phyloP scores from a whole-genome alignment of 64 coral and sea anemone species.

The Actinia tenebrosa region DNA sequence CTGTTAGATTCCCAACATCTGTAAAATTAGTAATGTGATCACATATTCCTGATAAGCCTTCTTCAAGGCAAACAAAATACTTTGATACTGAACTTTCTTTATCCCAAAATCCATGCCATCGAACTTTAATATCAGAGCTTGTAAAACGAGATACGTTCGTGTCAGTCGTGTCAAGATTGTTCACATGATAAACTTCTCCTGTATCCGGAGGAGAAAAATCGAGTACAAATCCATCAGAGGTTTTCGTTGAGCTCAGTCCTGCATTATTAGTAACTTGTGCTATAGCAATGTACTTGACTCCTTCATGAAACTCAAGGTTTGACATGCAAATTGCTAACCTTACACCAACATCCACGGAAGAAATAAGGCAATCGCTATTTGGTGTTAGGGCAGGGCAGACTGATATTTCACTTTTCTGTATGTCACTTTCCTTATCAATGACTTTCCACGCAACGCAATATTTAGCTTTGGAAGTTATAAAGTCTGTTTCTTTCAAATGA shows the following conservation, averaged over 20 bases:
- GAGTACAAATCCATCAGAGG: constrained; percentile 67
- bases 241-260: constrained; percentile 14
- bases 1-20: background rate
- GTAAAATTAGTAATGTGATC: constrained; percentile 25
- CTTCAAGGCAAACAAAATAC: constrained; percentile 72
- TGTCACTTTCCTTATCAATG: constrained; percentile 57
- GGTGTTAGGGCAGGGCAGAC: constrained; percentile 59
- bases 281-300: constrained; percentile 71
- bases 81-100: constrained; percentile 53
- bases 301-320: constrained; percentile 63
- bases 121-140: constrained; percentile 47
- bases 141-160: constrained; percentile 13
- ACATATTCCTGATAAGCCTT: constrained; percentile 36
- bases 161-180: constrained; percentile 14
- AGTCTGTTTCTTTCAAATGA: constrained; percentile 42
- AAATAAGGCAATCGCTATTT: constrained; percentile 41
- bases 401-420: constrained; percentile 58
- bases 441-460: constrained; percentile 63
- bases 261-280: constrained; percentile 54
- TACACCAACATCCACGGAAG: constrained; percentile 49
- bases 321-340: constrained; percentile 52
- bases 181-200: constrained; percentile 48
- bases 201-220: constrained; percentile 60
- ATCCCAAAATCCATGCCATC: constrained; percentile 73
- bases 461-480: constrained; percentile 57